Evolutionary conservation across 2,888 invertebrate genomes (phyloP).

Genomic region (Gandaritis pyraliata): DNA sequence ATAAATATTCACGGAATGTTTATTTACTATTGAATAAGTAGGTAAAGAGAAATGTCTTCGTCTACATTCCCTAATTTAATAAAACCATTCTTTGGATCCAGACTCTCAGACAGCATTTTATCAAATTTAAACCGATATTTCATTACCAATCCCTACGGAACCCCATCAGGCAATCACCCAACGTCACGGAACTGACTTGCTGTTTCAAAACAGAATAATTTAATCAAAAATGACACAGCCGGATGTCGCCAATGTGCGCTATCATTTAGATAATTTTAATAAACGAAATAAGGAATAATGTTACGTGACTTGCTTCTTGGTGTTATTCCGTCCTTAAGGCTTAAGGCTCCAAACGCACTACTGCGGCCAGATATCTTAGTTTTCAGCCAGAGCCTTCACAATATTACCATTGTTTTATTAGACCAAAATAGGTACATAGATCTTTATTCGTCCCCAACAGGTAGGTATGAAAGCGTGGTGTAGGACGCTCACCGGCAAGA

Average conservation of each 20-base stretch:
- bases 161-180: conserved; percentile 29
- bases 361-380: no score
- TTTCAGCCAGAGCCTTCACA: no score
- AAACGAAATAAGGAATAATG: conserved; percentile 35
- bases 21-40: no score
- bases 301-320: conserved; percentile 28
- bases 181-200: conserved; percentile 37
- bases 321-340: no score
- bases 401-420: no score
- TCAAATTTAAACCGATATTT: conserved; percentile 21
- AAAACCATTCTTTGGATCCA: background rate
- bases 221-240: conserved; percentile 60
- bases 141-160: conserved; percentile 37
- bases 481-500: no score
- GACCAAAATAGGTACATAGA: no score
- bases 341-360: background rate
- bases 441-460: no score
- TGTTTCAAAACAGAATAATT: conserved; percentile 41
- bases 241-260: conserved; percentile 46
- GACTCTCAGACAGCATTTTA: conserved; percentile 10
- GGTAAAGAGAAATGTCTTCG: no score
- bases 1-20: no score
- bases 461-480: no score
- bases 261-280: conserved; percentile 42
- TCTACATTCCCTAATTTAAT: background rate